These are phyloP conservation scores for Tachysurus vachellii DNA, from an alignment of 2,113 vertebrate genomes.

Conservation along the genomic window DNA sequence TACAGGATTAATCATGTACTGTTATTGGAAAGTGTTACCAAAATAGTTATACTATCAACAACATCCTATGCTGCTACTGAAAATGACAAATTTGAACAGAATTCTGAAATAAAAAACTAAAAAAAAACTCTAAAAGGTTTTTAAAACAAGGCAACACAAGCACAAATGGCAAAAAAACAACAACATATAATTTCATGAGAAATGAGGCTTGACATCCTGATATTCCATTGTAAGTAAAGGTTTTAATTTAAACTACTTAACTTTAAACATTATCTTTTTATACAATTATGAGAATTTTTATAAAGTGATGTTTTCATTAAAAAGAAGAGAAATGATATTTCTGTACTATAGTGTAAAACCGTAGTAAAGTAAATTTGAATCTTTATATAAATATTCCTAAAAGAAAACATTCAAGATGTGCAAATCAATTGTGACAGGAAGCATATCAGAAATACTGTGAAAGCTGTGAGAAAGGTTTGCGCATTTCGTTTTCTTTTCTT, in stretches of 20 bases:
- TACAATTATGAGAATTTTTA: neutral
- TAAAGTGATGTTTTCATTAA: neutral
- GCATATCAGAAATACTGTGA: neutral
- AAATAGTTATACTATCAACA: neutral
- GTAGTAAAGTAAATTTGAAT: neutral
- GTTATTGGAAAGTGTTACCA: no score
- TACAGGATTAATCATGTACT: no score
- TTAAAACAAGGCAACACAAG: neutral
- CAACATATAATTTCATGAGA: neutral
- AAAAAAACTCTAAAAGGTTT: neutral
- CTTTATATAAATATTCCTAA: neutral
- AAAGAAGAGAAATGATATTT: neutral
- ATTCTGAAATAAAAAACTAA: neutral
- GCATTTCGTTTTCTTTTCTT: neutral
- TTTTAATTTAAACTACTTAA: neutral
- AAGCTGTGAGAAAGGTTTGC: neutral
- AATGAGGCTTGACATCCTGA: neutral
- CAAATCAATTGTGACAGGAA: neutral
- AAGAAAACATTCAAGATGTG: neutral
- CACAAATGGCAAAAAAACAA: neutral
- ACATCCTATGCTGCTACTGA: neutral
- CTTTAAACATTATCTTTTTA: neutral
- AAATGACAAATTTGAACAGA: neutral
- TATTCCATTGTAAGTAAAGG: neutral
- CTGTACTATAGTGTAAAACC: neutral